These are phyloP conservation scores for Neoitamus cyanurus DNA, from an alignment of 2,888 invertebrate species.

Conservation along the genomic window DNA sequence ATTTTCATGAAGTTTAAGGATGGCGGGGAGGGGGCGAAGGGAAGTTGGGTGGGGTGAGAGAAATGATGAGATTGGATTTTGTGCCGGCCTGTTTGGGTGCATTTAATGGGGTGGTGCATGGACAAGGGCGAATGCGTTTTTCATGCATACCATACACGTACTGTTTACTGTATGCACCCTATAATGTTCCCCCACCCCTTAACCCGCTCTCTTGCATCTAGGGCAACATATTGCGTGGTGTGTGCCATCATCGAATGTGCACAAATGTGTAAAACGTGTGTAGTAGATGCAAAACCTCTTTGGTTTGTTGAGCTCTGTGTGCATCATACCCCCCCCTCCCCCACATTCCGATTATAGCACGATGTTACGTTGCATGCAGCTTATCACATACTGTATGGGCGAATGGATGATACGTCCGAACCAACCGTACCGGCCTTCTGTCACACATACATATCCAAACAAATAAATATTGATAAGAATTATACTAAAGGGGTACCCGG, in stretches of 20 bases:
- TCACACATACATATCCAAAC: background rate
- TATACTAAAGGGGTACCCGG: background rate
- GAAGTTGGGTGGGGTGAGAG: too few relatives aligned
- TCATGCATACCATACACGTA: background rate
- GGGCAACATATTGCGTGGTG: background rate
- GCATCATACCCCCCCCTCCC: background rate
- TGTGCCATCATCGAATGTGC: background rate
- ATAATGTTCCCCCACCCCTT: background rate
- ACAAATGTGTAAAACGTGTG: too few relatives aligned
- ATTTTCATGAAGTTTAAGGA: background rate
- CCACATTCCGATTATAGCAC: background rate
- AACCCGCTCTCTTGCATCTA: background rate
- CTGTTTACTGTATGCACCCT: background rate
- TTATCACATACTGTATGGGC: background rate
- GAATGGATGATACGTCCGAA: too few relatives aligned
- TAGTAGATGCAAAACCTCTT: background rate
- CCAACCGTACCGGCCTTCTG: too few relatives aligned
- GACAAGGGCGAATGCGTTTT: constrained; percentile 20
- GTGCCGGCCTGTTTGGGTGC: background rate
- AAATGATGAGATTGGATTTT: constrained; percentile 24
- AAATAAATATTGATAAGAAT: constrained; percentile 25
- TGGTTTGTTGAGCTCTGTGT: constrained; percentile 16
- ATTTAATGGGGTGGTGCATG: background rate
- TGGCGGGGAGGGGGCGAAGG: background rate
- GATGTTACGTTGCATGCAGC: background rate